Base-by-base conservation (phyloP, 2,113 vertebrate genomes). In the Callospermophilus lateralis region DNA sequence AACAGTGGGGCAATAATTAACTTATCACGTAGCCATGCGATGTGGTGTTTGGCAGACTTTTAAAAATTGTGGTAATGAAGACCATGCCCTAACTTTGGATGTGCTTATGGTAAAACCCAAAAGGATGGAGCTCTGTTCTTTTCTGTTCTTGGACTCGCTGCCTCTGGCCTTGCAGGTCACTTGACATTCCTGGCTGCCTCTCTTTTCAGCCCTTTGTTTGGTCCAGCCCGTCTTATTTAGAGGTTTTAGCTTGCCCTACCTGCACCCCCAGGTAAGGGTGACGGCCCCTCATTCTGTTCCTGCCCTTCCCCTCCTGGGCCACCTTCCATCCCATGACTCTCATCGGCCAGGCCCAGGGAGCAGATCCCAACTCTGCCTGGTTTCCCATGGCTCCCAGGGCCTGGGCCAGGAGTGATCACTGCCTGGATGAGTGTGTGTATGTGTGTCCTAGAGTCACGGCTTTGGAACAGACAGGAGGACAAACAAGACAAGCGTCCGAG, bases 361-460 rank as follows among this genome's bases (percentile, higher is more conserved):
- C 53, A 34, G 58, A 24, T 39, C 30, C 45, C 42, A 28, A 20
- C 55, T 37, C 13, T 11, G 61, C 37, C 51, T 15, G 30, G 2
- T 4, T 65, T 42, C 30, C 32, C 51, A 12, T 51, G 45, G n/a
- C 22, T n/a, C 28, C 63, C 76, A 3, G 28, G 51, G 65, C 32
- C 12, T 48, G 67, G 30, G 22, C 30, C 12, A 1, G 22, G 8
- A 4, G 0, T 42, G 26, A 20, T 8, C 58, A 20, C 4, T 4
- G 12, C 10, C 0, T 0, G 3, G 53, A 7, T 8, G 45, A 17
- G 30, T 15, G 70, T 24, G 39, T 1, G 26, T 20, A 12, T 13
- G 7, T 2, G 9, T 1, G 19, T 0, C 3, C 16, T 1, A 0
- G 45, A 48, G 24, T n/a, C 26, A 19, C 45, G 34, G 26, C 12